Evolutionary conservation across 2,797 vertebrate species (phyloP), one percentile per base, ranked within the genome.

Genomic region (Pogoniulus pusillus): DNA sequence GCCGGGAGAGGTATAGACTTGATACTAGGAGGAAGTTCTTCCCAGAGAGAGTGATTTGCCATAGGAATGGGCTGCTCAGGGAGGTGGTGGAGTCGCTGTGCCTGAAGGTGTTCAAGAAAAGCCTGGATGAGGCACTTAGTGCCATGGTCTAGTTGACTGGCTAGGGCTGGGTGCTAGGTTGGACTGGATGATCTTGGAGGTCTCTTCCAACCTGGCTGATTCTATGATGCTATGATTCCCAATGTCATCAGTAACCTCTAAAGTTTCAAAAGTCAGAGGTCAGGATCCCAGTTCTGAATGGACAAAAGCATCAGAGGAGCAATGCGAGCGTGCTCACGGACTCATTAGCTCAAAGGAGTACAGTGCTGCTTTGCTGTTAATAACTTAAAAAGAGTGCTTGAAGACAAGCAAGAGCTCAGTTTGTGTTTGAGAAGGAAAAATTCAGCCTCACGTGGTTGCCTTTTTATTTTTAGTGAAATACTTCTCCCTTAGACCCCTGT

Each of bases 391-490:
- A 73, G 82, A 90, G 78, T 51, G 53, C 94, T 89, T 89, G 68
- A 74, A 96, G 96, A 91, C 39, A 95, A 91, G 87, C 16, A 81
- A 89, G 92, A 96, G 70, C 94, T 94, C 86, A 65, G 76, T 93
- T 93, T 90, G 70, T 85, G 76, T 93, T 93, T 91, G 73, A n/a
- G 20, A 92, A 93, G 51, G 90, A 94, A 88, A 91, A 91, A 95
- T 91, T 88, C 89, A 93, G 81, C 85, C 91, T 94, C 43, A 9
- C 89, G 93, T 54, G 77, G 63, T 87, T 83, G 89, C 66, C 66
- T 88, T 95, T 94, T 96, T 96, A 93, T 96, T 96, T 95, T 94
- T 93, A 94, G 95, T 90, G 87, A 93, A 96, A 90, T 71, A 73
- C 93, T 82, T 94, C 82, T 96, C 91, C 94, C 89, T 93, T 68